These are phyloP conservation scores for Numenius phaeopus DNA, from an alignment of 2,797 vertebrate species.

Conservation along the genomic window DNA sequence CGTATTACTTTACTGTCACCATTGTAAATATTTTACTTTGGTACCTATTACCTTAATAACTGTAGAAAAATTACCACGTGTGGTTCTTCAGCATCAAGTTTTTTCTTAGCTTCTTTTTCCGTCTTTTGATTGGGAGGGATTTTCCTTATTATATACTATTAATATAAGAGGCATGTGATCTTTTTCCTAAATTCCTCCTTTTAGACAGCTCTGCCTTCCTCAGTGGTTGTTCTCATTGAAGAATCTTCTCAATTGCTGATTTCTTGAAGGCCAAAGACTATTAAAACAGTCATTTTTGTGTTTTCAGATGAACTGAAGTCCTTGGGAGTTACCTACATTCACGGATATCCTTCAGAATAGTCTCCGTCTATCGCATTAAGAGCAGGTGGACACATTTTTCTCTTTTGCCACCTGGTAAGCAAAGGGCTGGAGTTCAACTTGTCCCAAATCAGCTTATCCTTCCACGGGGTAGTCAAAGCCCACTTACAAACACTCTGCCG, in stretches of 20 bases:
- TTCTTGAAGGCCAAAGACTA: neutral
- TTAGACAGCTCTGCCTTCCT: neutral
- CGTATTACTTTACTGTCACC: neutral
- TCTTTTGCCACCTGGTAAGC: slow-evolving; percentile 31
- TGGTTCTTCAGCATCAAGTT: neutral
- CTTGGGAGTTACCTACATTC: neutral
- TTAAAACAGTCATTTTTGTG: neutral
- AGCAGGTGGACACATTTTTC: slow-evolving; percentile 38
- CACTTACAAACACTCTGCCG: slow-evolving; percentile 69
- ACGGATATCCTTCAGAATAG: neutral
- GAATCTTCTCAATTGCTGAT: slow-evolving; percentile 10
- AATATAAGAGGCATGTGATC: neutral
- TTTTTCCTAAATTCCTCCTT: neutral
- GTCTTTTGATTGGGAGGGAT: neutral
- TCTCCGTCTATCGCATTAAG: slow-evolving; percentile 9
- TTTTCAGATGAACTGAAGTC: neutral
- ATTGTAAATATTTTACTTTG: neutral
- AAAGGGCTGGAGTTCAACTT: slow-evolving; percentile 43
- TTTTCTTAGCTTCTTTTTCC: neutral
- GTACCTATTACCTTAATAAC: neutral
- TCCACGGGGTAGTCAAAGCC: slow-evolving; percentile 61
- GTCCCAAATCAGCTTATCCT: slow-evolving; percentile 54
- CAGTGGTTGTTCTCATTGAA: neutral
- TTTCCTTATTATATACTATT: neutral
- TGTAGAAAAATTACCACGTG: neutral